Conservation (phyloP, 2,113 vertebrate genomes). For the Tricholaema leucomelas region DNA sequence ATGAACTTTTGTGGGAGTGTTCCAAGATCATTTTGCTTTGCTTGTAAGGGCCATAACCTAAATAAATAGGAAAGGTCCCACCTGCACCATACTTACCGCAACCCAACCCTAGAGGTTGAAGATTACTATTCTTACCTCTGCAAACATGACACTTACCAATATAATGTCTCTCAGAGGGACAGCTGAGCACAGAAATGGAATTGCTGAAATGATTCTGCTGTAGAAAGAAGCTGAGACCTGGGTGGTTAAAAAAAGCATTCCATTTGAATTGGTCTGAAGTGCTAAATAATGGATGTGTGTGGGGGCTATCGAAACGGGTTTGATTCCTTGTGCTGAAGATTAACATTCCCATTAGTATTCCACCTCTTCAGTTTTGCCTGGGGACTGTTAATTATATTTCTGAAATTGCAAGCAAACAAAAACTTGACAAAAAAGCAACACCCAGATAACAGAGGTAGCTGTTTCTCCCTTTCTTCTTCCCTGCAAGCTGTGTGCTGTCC, state of each 20-base stretch:
- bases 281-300: conserved; percentile 55
- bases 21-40: neutral
- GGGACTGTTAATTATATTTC: conserved; percentile 66
- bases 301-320: conserved; percentile 54
- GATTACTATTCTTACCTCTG: neutral
- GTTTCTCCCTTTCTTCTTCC: neutral
- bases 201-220: neutral
- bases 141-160: neutral
- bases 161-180: neutral
- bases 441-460: neutral
- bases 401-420: conserved; percentile 52
- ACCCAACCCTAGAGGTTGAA: neutral
- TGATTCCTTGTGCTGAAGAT: conserved; percentile 57
- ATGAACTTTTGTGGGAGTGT: neutral
- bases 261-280: conserved; percentile 45
- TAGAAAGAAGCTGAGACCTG: neutral
- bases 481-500: neutral
- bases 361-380: conserved; percentile 65
- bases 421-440: conserved; percentile 24
- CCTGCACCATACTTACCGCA: neutral
- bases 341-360: conserved; percentile 69
- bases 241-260: conserved; percentile 9
- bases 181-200: neutral
- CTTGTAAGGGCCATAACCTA: neutral
- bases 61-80: conserved; percentile 13